Evolutionary conservation across 2,888 invertebrate genomes (phyloP), one percentile per base, ranked within the genome.

Genomic region (Nemotelus nigrinus): DNA sequence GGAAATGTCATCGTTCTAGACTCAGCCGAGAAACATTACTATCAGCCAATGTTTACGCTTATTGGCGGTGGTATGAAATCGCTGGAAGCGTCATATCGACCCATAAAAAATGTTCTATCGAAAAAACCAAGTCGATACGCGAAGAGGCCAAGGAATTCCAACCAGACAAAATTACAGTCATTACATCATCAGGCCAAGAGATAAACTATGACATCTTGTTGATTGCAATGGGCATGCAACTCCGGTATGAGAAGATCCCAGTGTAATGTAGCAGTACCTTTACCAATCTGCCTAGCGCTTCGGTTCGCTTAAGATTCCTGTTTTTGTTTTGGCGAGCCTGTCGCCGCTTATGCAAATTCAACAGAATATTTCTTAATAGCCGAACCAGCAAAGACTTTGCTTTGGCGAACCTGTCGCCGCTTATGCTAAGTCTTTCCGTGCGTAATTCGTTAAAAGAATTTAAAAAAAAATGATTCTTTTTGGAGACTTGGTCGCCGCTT

Each of bases 31-130:
- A 89, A 89, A 78, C 98, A 99, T 87, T 98, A 96, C 87, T 99
- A 99, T 87, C 99, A 99, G 86, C 96, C 99, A 0, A 89, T 98
- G 85, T 98, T 95, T 88, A 99, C 99, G 0, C 87, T 99, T 74
- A 92, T 98, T 65, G 99, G 98, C 0, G 97, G 94, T 2, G 98
- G 98, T 0, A 90, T 96, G 81, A 94, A 93, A 83, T 89, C 88
- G 3, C 85, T 97, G 10, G 85, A 90, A 2, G 89, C 93, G 4
- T 91, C 95, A 0, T 88, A 89, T 50, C 90, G 90, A 68, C 82
- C 88, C 0, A 96, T 92, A 89, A 85, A 85, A 80, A 86, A 89
- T 68, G 93, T 97, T 2, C 87, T 99, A 8, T 96, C 97, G 0
- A 87, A 89, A 80, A 90, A 91, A 93, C 93, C 0, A 90, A 89